Evolutionary conservation across 2,113 vertebrate genomes (phyloP), one percentile per base, ranked within the genome.

Genomic region (Spilogale gracilis): DNA sequence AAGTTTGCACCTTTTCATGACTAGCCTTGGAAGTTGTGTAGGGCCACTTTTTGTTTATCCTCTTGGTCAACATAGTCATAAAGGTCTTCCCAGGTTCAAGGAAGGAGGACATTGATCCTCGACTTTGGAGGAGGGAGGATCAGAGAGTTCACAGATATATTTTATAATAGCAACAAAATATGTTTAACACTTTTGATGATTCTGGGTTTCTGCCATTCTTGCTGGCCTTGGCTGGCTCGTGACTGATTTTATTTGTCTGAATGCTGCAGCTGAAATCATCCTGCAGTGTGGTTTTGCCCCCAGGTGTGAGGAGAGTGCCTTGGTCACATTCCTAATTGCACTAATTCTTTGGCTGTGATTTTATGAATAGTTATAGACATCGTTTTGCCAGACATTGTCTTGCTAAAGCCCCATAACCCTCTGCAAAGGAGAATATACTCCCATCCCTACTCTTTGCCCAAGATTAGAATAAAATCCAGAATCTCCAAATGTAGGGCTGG

Each of bases 221-320:
- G n/a, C 56, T 78, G 58, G 32, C 48, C 32, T 45, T 84, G 18
- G 6, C 87, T 89, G 50, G 48, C 14, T 38, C 23, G 38, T 61
- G 52, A n/a, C 73, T 74, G 82, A 73, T 86, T 25, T 94, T 61
- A 27, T 92, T 76, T 52, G 84, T 69, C 74, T 91, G 67, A 95
- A 56, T 20, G 45, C 56, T 84, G 11, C 4, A 84, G 14, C 50
- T 71, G 32, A 83, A 85, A 27, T 45, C 60, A 52, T 58, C 67
- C 30, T 12, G 48, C 16, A 2, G 4, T 69, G 82, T 74, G 61
- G 52, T 60, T 89, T 92, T 92, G n/a, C 50, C 91, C 50, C 48
- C 69, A 58, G 21, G 56, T 56, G 38, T 80, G 76, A 83, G 76
- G 80, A 79, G 20, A 60, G 50, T 32, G 27, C 80, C 74, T 11